A percentile compares a stretch with the other conserved stretches of the same genome.
Evolutionary conservation across 2,797 vertebrate genomes (phyloP).

Genomic region (Enteromius mattozi): DNA sequence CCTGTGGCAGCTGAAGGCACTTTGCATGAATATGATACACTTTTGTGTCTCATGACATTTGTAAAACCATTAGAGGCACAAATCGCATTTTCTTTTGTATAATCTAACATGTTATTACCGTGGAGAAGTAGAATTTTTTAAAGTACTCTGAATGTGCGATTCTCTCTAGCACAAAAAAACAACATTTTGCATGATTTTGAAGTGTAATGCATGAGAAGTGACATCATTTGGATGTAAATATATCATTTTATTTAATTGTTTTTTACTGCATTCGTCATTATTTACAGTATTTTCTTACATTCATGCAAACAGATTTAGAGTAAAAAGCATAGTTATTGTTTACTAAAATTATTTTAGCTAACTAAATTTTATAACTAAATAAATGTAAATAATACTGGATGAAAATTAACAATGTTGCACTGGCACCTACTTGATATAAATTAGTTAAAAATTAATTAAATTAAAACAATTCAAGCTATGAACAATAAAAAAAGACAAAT

Average conservation of each 20-base stretch:
- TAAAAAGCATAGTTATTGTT: neutral
- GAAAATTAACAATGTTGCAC: neutral
- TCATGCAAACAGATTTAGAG: neutral
- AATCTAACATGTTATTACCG: conserved; percentile 12
- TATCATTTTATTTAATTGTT: neutral
- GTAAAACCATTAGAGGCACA: conserved; percentile 20
- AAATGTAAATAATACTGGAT: neutral
- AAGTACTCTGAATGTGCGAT: neutral
- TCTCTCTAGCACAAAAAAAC: neutral
- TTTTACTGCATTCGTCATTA: neutral
- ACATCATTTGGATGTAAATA: neutral
- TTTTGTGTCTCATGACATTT: conserved; percentile 10
- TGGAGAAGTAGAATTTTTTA: neutral
- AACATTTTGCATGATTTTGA: neutral
- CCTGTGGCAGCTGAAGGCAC: conserved; percentile 8
- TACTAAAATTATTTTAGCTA: neutral
- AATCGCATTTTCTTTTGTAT: conserved; percentile 13
- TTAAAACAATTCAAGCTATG: neutral
- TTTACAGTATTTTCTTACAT: neutral
- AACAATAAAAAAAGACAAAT: too few species aligned
- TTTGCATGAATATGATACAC: neutral
- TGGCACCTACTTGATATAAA: neutral
- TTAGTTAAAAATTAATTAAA: neutral
- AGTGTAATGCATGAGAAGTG: neutral
- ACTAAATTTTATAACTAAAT: too few species aligned